Evolutionary conservation across 2,888 invertebrate genomes (phyloP).

Genomic region (Leptinotarsa juncta): DNA sequence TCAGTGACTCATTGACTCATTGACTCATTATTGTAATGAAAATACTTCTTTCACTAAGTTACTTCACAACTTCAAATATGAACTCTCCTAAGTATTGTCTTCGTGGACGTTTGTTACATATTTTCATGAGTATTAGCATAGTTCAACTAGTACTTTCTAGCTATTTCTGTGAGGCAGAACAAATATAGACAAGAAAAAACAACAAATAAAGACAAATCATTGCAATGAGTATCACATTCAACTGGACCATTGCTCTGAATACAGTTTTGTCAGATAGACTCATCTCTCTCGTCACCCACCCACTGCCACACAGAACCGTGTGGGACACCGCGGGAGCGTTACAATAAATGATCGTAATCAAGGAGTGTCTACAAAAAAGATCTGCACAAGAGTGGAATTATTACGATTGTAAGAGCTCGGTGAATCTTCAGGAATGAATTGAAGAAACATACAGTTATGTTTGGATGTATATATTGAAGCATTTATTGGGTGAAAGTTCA

Average conservation of each 20-base stretch:
- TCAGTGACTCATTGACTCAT: too few species aligned
- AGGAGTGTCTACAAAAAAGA: conserved; percentile 37
- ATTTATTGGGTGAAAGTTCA: too few species aligned
- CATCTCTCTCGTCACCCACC: conserved; percentile 30
- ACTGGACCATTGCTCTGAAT: conserved; percentile 34
- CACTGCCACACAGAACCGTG: conserved; percentile 27
- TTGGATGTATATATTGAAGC: too few species aligned
- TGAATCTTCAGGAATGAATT: neutral
- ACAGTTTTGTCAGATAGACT: conserved; percentile 32
- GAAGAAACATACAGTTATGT: neutral
- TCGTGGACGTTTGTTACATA: too few species aligned
- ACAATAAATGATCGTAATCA: conserved; percentile 34
- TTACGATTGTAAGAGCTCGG: neutral
- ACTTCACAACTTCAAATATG: too few species aligned
- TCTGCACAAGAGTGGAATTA: conserved; percentile 31
- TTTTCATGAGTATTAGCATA: too few species aligned
- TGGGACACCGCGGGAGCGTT: conserved; percentile 42
- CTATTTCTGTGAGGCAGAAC: too few species aligned
- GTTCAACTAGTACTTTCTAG: too few species aligned
- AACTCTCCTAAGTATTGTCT: too few species aligned
- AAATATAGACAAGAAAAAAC: too few species aligned
- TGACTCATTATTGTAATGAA: too few species aligned
- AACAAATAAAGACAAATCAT: neutral
- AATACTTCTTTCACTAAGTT: too few species aligned
- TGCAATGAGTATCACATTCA: neutral